A percentile compares a stretch with the other conserved stretches of the same genome.
Conservation (phyloP, 2,888 invertebrate genomes). For the Ctenicera cuprea region DNA sequence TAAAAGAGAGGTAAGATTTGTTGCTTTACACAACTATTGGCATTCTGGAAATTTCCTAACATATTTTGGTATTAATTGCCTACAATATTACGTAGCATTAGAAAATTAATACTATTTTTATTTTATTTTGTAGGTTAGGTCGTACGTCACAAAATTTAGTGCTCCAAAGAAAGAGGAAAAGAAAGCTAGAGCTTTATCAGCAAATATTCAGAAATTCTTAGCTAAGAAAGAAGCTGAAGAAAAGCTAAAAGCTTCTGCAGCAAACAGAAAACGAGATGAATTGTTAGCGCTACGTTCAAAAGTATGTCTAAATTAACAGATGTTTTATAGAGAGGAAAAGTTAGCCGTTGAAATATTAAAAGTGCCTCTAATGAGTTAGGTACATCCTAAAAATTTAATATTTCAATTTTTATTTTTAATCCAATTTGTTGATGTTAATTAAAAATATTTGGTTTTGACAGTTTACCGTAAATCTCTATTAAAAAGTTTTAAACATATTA, state of each 20-base stretch:
- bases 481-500: no score
- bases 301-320: no score
- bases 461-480: no score
- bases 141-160: slow-evolving; percentile 86
- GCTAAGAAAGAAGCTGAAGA: slow-evolving; percentile 90
- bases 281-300: slow-evolving; percentile 77
- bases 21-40: background rate
- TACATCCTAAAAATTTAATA: no score
- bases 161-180: slow-evolving; percentile 88
- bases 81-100: slow-evolving; percentile 16
- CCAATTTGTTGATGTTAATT: no score
- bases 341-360: no score
- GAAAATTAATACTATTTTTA: slow-evolving; percentile 49
- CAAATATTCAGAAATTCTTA: slow-evolving; percentile 88
- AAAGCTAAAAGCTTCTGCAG: slow-evolving; percentile 77
- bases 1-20: slow-evolving; percentile 65
- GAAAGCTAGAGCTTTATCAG: slow-evolving; percentile 80
- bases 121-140: slow-evolving; percentile 72
- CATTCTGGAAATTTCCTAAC: slow-evolving; percentile 32
- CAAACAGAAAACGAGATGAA: slow-evolving; percentile 80
- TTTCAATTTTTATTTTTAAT: no score
- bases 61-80: slow-evolving; percentile 26
- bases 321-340: no score
- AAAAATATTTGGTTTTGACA: no score
- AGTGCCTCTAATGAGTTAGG: no score